Evolutionary conservation across 2,113 vertebrate species (phyloP), one percentile per base, ranked within the genome.

Genomic region (Halichoerus grypus): DNA sequence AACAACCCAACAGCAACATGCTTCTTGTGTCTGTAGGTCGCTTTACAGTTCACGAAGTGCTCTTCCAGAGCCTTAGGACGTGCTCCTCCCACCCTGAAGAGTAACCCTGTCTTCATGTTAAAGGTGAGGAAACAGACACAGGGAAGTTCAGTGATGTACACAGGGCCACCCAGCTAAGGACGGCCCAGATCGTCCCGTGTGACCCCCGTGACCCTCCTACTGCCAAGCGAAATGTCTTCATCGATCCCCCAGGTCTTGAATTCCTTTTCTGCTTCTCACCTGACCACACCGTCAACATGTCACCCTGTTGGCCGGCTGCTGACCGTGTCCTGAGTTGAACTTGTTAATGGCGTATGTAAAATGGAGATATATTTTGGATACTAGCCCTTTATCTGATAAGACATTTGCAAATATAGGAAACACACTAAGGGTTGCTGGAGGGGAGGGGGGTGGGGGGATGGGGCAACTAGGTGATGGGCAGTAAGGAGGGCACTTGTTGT

Each of bases 241-340:
- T 12, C 0, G 11, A n/a, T 21, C 21, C 88, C 49, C 24, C 3
- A 33, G 81, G 5, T 49, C 31, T 79, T 0, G 0, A 39, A 31
- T 61, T 69, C 88, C 14, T 91, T 91, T 19, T 9, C 80, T 80
- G 1, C 59, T 51, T 63, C 69, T 53, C 6, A 3, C 59, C 59
- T 6, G 69, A 26, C 19, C 31, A 1, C 5, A 0, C 77, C 4
- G 0, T 19, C 22, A 4, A 3, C 5, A 0, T 6, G 0, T 46
- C 71, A 21, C 16, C 31, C 71, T 14, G 92, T 24, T 22, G 59
- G 16, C 42, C 7, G 6, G 13, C 57, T 79, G 53, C 33, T 4
- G 61, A 26, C 85, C 21, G 36, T 4, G 14, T 10, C 33, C 67
- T 36, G 1, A 88, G 11, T 0, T 4, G 10, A 69, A n/a, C 39